phyloP scores from a whole-genome alignment of 2,797 vertebrate species.

The Pangasius krempfi region DNA sequence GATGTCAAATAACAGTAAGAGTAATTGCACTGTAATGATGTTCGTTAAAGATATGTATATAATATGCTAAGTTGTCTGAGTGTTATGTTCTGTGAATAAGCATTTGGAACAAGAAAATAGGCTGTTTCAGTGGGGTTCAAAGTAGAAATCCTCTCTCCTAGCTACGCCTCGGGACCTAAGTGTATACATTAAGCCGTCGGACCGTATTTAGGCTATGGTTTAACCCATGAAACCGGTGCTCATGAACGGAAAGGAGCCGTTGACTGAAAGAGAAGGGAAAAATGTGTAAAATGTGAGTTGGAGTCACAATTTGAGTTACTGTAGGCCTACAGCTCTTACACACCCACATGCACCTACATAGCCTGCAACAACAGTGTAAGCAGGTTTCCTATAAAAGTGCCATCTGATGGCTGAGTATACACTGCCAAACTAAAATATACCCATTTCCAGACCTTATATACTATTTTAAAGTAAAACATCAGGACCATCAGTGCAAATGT shows the following conservation, averaged over 20 bases:
- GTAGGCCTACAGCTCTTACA: not conserved
- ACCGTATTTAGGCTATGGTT: not conserved
- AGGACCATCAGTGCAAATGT: not conserved
- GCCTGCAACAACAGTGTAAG: not conserved
- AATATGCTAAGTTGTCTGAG: not conserved
- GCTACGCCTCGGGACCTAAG: not conserved
- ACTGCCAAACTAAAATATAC: not conserved
- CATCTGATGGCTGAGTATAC: not conserved
- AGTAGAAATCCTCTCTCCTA: not conserved
- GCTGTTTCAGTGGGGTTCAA: not conserved
- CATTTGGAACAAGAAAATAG: not conserved
- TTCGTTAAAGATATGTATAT: no score
- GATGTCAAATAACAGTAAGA: not conserved
- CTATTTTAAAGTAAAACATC: not conserved
- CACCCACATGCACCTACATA: not conserved
- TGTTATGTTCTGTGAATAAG: not conserved
- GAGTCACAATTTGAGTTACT: not conserved
- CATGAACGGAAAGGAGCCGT: not conserved
- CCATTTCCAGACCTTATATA: not conserved
- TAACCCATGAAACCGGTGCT: not conserved
- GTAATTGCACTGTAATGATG: no score
- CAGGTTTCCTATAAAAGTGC: not conserved
- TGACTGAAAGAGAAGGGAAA: not conserved
- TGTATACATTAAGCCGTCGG: not conserved
- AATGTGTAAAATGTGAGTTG: not conserved